Base-by-base conservation (phyloP, 2,888 invertebrate species). In the Perdita meconis region DNA sequence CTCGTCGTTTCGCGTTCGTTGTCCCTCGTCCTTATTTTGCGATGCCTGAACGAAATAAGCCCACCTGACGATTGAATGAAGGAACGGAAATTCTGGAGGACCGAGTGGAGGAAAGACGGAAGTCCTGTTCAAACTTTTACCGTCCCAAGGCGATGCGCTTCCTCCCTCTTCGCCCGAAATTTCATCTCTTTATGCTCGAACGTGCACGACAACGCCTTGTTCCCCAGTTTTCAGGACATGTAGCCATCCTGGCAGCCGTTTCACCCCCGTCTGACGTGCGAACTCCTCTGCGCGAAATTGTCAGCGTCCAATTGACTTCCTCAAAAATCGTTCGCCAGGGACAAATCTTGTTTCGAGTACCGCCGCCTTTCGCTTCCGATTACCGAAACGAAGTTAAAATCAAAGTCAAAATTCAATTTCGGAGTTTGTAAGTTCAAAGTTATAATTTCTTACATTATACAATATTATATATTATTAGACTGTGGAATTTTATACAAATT, bases 101-200 rank as follows among this genome's bases (percentile, higher is more conserved):
- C 16, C 13, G 34, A 34, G 19, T 10, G 19, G 47, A 4, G 55
- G 22, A 50, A 34, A 26, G 34, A 34, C 34, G 22, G 16, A 16
- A 55, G 22, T 65, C 55, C 64, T 55, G 53, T 65, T 65, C 53
- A 55, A 55, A 65, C 40, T 65, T 65, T 65, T 55, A 65, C 53
- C 19, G 26, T 40, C 55, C 16, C 64, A 13, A 30, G 53, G 55
- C 64, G 30, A 19, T 3, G 42, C 64, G 56, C 8, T 36, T 8
- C 42, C 56, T 47, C n/a, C 34, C 56, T 44, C 40, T 56, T 34
- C 53, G 30, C 30, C 34, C 56, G 56, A 56, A 66, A 66, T 47
- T 66, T 56, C 56, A 24, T 63, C 40, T 38, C 34, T 51, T 63
- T 50, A 63, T 65, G 16, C 55, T 10, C 47, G 34, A 34, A 26